Conservation (phyloP, 2,113 vertebrate genomes). For the Aramus guarauna region DNA sequence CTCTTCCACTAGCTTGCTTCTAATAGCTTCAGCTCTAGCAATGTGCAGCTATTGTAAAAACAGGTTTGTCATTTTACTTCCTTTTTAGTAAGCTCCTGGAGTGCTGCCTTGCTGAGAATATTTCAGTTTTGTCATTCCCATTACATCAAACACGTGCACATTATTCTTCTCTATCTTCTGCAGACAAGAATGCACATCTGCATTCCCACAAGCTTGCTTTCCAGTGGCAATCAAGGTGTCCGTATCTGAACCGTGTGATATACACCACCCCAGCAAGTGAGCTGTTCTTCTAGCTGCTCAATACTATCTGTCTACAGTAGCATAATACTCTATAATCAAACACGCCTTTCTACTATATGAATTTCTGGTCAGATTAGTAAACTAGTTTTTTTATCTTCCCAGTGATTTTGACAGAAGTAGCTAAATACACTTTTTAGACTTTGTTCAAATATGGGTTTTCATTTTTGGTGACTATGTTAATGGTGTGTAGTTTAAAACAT, state of each 20-base stretch:
- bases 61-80: background rate
- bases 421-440: background rate
- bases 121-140: background rate
- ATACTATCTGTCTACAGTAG: background rate
- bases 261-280: background rate
- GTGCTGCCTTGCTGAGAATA: background rate
- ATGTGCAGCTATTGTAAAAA: background rate
- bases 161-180: background rate
- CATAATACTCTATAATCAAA: background rate
- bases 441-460: background rate
- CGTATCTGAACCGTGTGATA: background rate
- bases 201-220: background rate
- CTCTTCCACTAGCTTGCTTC: background rate
- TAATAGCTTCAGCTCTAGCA: background rate
- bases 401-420: background rate
- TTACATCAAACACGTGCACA: background rate
- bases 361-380: background rate
- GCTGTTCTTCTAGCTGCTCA: background rate
- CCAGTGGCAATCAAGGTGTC: background rate
- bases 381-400: background rate
- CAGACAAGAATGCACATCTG: background rate
- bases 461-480: background rate
- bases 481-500: background rate
- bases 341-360: background rate
- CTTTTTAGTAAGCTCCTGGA: background rate